These are phyloP conservation scores for Oreohelix idahoensis DNA, from an alignment of 1,140 invertebrate genomes.

Conservation along the genomic window DNA sequence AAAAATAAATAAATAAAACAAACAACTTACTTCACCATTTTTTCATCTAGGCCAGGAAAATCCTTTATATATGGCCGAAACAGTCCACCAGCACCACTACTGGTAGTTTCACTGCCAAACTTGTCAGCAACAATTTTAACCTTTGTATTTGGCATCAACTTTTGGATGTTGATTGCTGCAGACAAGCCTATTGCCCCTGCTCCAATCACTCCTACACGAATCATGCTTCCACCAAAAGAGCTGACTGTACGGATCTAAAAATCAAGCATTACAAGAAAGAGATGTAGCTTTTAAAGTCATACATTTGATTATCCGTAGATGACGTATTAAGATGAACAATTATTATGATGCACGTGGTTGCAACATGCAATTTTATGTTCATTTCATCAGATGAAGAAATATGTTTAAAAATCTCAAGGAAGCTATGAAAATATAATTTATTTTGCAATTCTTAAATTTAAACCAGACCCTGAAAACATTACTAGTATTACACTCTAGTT, in stretches of 20 bases:
- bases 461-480: no score
- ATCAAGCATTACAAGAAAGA: not conserved
- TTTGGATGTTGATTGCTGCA: slow-evolving; percentile 77
- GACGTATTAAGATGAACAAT: not conserved
- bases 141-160: slow-evolving; percentile 78
- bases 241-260: not conserved
- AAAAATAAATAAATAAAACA: no score
- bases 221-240: slow-evolving; percentile 15
- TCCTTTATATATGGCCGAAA: slow-evolving; percentile 81
- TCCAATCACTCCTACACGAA: slow-evolving; percentile 62
- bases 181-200: slow-evolving; percentile 72
- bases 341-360: no score
- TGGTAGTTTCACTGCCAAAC: slow-evolving; percentile 85
- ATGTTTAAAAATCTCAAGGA: no score
- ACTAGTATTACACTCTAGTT: no score
- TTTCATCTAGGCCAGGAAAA: slow-evolving; percentile 40
- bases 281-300: no score
- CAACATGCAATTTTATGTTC: no score
- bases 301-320: no score
- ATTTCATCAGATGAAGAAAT: no score
- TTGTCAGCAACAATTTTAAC: slow-evolving; percentile 85
- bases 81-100: slow-evolving; percentile 89
- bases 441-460: no score
- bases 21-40: slow-evolving; percentile 39
- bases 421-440: no score